A percentile compares a stretch with the other conserved stretches of the same genome.
These are phyloP conservation scores for Nymphalis polychloros DNA, from an alignment of 2,888 invertebrate species.

Conservation along the genomic window DNA sequence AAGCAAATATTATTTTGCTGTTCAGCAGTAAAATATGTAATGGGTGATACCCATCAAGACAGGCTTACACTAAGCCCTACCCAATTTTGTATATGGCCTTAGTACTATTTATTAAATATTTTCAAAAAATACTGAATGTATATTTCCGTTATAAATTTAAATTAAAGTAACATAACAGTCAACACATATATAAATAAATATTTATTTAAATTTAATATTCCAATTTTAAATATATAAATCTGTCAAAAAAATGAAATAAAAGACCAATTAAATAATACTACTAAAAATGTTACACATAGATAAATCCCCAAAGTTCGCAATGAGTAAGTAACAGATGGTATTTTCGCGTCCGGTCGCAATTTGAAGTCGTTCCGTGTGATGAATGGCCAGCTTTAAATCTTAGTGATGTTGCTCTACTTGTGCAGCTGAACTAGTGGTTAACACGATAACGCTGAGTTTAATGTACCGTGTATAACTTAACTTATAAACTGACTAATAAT, in stretches of 20 bases:
- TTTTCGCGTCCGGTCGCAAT: conserved; percentile 19
- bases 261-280: conserved; percentile 14
- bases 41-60: no score
- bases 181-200: no score
- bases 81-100: no score
- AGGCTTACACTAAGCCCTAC: no score
- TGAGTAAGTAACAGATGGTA: conserved; percentile 25
- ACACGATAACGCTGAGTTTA: conserved; percentile 37
- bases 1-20: not conserved
- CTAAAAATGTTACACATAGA: conserved; percentile 14
- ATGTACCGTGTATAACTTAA: conserved; percentile 27
- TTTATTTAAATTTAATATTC: no score
- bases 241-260: not conserved
- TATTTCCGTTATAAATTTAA: no score
- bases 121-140: no score
- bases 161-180: no score
- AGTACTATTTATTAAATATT: no score
- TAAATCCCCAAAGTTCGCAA: conserved; percentile 23
- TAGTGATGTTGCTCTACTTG: conserved; percentile 26
- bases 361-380: conserved; percentile 18
- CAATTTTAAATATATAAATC: no score
- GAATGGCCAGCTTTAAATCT: conserved; percentile 31
- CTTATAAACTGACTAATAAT: conserved; percentile 2
- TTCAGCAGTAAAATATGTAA: no score
- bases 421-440: conserved; percentile 33